Percentiles rank a stretch among this genome's conserved stretches.
These are phyloP conservation scores for Muscina levida DNA, from an alignment of 2,888 invertebrate species.

Conservation along the genomic window DNA sequence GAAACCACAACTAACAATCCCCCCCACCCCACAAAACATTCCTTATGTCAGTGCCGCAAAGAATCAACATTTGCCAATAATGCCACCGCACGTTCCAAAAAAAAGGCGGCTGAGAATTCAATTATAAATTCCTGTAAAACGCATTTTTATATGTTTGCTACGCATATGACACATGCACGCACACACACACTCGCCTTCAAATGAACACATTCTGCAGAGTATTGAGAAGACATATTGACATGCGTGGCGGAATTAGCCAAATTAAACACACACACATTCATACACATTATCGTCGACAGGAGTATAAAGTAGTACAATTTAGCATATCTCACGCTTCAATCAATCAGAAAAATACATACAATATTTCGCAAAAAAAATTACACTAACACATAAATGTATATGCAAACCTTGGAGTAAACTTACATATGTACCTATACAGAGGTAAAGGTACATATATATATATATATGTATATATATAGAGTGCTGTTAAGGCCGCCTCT, in stretches of 20 bases:
- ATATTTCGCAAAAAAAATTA: slow-evolving; percentile 20
- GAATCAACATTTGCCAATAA: background rate
- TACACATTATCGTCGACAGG: background rate
- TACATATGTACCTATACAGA: too few relatives aligned
- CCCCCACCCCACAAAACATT: background rate
- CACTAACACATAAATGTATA: slow-evolving; percentile 28
- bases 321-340: slow-evolving; percentile 60
- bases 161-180: background rate
- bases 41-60: slow-evolving; percentile 17
- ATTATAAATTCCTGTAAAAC: slow-evolving; percentile 37
- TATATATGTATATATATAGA: too few relatives aligned
- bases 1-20: background rate
- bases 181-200: background rate
- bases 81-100: slow-evolving; percentile 18
- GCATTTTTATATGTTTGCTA: slow-evolving; percentile 30
- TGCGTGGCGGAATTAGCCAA: slow-evolving; percentile 41
- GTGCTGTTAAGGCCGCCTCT: too few relatives aligned
- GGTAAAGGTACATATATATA: too few relatives aligned
- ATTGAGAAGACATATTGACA: too few relatives aligned
- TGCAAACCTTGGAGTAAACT: background rate
- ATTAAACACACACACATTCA: slow-evolving; percentile 30
- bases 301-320: slow-evolving; percentile 51
- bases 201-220: too few relatives aligned
- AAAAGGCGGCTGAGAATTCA: slow-evolving; percentile 20
- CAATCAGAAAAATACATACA: slow-evolving; percentile 48